These are phyloP conservation scores for Athene noctua DNA, from an alignment of 2,113 vertebrate species.

Conservation along the genomic window DNA sequence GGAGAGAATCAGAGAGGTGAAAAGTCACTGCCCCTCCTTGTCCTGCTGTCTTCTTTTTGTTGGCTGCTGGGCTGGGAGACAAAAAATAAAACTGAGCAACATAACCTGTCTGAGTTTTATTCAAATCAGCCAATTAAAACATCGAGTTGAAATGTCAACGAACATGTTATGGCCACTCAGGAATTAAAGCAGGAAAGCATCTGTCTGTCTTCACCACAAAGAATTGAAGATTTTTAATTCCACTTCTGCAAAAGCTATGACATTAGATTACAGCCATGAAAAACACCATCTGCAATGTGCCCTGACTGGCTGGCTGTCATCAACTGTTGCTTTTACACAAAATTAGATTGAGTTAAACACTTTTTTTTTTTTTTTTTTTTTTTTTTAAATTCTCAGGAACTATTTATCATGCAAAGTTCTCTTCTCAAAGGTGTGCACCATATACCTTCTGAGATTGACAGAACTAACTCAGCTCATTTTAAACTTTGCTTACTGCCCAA, in stretches of 20 bases:
- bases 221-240: slow-evolving; percentile 49
- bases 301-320: slow-evolving; percentile 46
- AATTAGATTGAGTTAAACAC: background rate
- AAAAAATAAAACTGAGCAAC: slow-evolving; percentile 52
- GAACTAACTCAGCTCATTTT: background rate
- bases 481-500: background rate
- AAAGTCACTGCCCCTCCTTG: slow-evolving; percentile 62
- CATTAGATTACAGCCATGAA: slow-evolving; percentile 52
- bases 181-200: slow-evolving; percentile 71
- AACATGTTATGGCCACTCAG: slow-evolving; percentile 65
- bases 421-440: background rate
- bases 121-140: slow-evolving; percentile 77
- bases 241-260: slow-evolving; percentile 41
- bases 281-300: slow-evolving; percentile 48
- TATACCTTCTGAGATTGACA: background rate
- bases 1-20: slow-evolving; percentile 47
- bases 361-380: background rate
- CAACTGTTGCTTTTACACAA: background rate
- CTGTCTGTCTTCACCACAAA: slow-evolving; percentile 71
- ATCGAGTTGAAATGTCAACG: slow-evolving; percentile 66
- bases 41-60: slow-evolving; percentile 66
- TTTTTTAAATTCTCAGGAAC: background rate
- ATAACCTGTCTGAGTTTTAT: slow-evolving; percentile 75
- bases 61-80: slow-evolving; percentile 62
- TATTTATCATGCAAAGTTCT: background rate